Conservation (phyloP, 2,797 vertebrate species). For the Oreortyx pictus region DNA sequence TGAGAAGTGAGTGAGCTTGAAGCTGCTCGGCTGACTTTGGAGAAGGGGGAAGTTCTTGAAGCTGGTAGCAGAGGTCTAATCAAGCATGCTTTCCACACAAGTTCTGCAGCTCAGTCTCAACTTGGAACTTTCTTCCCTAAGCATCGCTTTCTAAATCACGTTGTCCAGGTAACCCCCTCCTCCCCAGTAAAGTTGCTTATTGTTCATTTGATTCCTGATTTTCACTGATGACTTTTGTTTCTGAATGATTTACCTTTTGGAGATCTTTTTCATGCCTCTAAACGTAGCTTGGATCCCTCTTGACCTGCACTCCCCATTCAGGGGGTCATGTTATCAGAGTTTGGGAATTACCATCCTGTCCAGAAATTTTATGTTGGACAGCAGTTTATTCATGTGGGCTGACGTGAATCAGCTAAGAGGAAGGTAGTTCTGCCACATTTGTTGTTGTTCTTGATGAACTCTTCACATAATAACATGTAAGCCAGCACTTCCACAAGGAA, state of each 20-base stretch:
- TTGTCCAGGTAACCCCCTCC: neutral
- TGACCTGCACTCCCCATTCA: neutral
- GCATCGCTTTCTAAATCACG: neutral
- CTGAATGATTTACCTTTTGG: neutral
- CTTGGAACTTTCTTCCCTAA: neutral
- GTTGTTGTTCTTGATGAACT: neutral
- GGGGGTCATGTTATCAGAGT: neutral
- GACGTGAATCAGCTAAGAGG: neutral
- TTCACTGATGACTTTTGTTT: neutral
- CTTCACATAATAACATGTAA: neutral
- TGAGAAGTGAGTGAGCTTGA: neutral
- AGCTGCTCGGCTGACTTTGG: neutral
- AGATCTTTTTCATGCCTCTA: neutral
- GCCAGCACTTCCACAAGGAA: neutral
- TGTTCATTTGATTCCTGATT: neutral
- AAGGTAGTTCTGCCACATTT: neutral
- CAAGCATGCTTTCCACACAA: neutral
- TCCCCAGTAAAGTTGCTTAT: neutral
- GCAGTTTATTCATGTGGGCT: neutral
- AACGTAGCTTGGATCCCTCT: neutral
- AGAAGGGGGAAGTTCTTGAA: neutral
- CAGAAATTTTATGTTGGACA: neutral
- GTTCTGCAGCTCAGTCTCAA: neutral
- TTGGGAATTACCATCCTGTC: neutral
- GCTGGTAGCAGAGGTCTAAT: neutral